These are phyloP conservation scores for Somateria mollissima DNA, from an alignment of 2,797 vertebrate genomes.

Conservation along the genomic window DNA sequence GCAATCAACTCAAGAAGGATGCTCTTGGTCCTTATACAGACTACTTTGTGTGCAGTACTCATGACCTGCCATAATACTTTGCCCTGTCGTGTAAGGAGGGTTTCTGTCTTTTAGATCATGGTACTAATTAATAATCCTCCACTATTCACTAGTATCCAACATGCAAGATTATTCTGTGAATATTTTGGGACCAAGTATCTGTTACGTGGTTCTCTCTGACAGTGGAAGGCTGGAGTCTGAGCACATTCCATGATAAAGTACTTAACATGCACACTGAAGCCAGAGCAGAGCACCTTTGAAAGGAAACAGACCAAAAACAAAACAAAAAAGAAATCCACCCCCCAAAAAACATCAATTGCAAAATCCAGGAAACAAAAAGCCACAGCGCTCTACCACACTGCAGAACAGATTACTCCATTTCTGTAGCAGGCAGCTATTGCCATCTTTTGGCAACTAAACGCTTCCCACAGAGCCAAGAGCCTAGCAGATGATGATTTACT, in stretches of 20 bases:
- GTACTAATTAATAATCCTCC: background rate
- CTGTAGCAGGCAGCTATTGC: constrained; percentile 52
- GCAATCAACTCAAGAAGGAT: background rate
- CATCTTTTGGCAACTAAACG: constrained; percentile 54
- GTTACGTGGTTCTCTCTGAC: background rate
- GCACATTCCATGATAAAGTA: background rate
- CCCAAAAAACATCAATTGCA: background rate
- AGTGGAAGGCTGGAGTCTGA: background rate
- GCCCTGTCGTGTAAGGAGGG: background rate
- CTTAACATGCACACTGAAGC: background rate
- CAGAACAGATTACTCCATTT: constrained; percentile 37
- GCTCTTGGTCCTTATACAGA: background rate
- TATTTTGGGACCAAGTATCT: background rate
- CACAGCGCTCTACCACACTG: background rate
- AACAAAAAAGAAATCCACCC: background rate
- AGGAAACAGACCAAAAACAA: background rate
- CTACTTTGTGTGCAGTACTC: background rate
- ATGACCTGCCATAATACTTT: background rate
- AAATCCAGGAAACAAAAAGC: constrained; percentile 46
- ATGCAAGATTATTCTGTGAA: background rate
- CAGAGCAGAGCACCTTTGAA: background rate
- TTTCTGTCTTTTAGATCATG: background rate
- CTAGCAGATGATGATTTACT: constrained; percentile 56
- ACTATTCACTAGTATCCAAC: background rate
- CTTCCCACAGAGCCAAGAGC: constrained; percentile 50